Conservation (phyloP, 64 coral and sea anemone species). For the Pocillopora damicornis region DNA sequence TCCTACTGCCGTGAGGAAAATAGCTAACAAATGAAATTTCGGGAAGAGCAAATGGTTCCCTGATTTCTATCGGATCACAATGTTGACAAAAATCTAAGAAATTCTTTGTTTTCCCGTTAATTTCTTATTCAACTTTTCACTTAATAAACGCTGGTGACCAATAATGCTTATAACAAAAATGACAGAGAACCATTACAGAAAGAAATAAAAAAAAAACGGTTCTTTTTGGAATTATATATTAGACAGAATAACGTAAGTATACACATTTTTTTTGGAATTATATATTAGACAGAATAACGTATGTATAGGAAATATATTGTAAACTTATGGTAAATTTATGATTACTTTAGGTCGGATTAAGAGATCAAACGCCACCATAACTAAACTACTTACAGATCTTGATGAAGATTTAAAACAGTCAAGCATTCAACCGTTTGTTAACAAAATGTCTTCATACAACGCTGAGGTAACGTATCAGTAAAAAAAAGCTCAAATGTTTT, state of each 20-base stretch:
- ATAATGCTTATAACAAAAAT: not conserved
- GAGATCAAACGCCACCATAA: not conserved
- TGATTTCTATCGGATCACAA: no score
- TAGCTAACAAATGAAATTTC: no score
- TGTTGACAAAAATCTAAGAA: not conserved
- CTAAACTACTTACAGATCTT: not conserved
- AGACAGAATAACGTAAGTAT: not conserved
- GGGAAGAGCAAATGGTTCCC: no score
- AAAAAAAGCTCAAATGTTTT: no score
- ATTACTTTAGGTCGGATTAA: not conserved
- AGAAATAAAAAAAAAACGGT: not conserved
- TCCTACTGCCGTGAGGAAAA: no score
- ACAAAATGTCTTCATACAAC: no score
- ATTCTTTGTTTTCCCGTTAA: not conserved
- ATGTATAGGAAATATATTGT: constrained; percentile 16
- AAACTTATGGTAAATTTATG: constrained; percentile 24
- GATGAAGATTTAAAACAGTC: not conserved
- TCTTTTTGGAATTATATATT: not conserved
- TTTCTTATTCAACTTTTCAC: not conserved
- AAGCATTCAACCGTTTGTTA: not conserved
- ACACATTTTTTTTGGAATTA: not conserved
- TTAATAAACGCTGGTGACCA: not conserved
- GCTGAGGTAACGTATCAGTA: no score
- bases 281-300: not conserved
- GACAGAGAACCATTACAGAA: not conserved